Conservation (phyloP, 2,888 invertebrate genomes). For the Pandemis heparana region DNA sequence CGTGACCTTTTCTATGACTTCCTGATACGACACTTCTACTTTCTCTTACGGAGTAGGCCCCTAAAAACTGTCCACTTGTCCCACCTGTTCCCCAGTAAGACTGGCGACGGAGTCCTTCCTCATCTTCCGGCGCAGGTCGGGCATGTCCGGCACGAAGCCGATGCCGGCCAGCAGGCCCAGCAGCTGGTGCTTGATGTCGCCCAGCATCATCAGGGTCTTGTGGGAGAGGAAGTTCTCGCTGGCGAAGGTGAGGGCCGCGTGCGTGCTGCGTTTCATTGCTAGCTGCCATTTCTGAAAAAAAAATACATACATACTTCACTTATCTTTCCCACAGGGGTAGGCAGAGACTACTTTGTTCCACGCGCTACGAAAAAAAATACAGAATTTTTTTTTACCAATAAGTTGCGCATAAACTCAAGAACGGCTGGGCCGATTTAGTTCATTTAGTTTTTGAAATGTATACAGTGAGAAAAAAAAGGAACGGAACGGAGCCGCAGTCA, state of each 20-base stretch:
- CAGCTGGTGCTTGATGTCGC: slow-evolving; percentile 94
- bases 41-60: not conserved
- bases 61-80: not conserved
- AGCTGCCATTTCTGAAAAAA: slow-evolving; percentile 90
- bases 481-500: too few species aligned
- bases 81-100: slow-evolving; percentile 87
- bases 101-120: slow-evolving; percentile 88
- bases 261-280: slow-evolving; percentile 87
- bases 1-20: not conserved
- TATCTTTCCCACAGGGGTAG: too few species aligned
- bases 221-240: slow-evolving; percentile 93
- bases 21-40: too few species aligned
- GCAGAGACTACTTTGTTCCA: too few species aligned
- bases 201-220: slow-evolving; percentile 92
- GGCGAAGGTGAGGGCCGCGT: slow-evolving; percentile 92
- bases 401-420: too few species aligned
- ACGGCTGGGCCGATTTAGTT: too few species aligned
- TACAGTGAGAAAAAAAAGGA: too few species aligned
- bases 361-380: too few species aligned
- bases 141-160: slow-evolving; percentile 91
- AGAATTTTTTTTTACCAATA: too few species aligned
- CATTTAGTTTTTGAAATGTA: too few species aligned
- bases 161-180: slow-evolving; percentile 91
- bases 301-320: too few species aligned
- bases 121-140: slow-evolving; percentile 78